Evolutionary conservation across 2,888 invertebrate genomes (phyloP), one percentile per base, ranked within the genome.

Genomic region (Drosophila meridiana): DNA sequence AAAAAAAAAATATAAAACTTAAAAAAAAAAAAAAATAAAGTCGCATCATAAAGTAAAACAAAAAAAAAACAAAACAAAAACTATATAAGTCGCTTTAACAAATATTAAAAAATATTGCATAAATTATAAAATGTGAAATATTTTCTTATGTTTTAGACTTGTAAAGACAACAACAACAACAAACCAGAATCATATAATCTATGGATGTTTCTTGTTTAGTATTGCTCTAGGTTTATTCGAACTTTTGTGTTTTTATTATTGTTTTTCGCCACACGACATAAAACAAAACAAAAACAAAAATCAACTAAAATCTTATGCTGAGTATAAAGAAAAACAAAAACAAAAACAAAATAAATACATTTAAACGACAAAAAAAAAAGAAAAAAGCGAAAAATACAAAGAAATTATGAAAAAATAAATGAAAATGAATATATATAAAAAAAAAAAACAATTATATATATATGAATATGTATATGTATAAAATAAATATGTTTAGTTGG

Each of bases 141-240:
- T 85, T 85, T 85, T 85, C 89, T 89, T 85, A 89, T 85, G 84
- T 89, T 85, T 77, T 89, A 83, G 89, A 87, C 76, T 86, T 85
- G 85, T 85, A 85, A 73, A 65, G 55, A 62, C 52, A 55, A 50
- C 56, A 60, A 61, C 8, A 45, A 45, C 55, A 38, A 38, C 34
- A 69, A 20, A 60, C 55, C 8, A 45, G 56, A 47, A 40, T 50
- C 74, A 68, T 80, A 75, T 58, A 26, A 42, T 32, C 70, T 65
- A 65, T 84, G 69, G 69, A 76, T 68, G 87, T 52, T 13, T 26
- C 73, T 73, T 80, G 66, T 77, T 87, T 84, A 73, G 80, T 68
- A 77, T 61, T 77, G 84, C 75, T 82, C 82, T 73, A 65, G 75
- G 74, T 78, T 83, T 83, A 20, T 86, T 86, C 87, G 62, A 63